Evolutionary conservation across 2,888 invertebrate species (phyloP).

Genomic region (Melanophora roralis): DNA sequence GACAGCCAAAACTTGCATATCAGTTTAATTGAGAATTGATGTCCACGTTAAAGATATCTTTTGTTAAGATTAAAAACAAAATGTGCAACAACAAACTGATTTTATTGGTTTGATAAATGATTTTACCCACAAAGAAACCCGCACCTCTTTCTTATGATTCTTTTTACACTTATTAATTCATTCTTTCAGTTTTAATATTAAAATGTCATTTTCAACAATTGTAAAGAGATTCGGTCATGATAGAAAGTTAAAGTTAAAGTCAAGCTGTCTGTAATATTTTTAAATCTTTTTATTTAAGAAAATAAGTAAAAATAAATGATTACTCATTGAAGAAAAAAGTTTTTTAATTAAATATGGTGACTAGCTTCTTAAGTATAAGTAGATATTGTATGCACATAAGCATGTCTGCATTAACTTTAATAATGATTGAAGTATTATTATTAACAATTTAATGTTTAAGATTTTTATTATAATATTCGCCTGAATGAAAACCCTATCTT

Average conservation of each 20-base stretch:
- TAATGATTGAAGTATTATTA: too few species aligned
- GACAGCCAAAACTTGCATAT: conserved; percentile 50
- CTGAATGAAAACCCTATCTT: too few species aligned
- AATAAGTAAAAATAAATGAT: background rate
- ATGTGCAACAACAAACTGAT: conserved; percentile 13
- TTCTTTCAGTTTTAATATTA: background rate
- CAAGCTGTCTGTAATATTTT: conserved; percentile 41
- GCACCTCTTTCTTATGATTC: conserved; percentile 22
- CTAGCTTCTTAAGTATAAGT: too few species aligned
- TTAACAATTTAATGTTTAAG: too few species aligned
- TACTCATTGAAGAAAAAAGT: background rate
- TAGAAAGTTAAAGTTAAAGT: conserved; percentile 9
- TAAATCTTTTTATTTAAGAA: background rate
- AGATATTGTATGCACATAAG: too few species aligned
- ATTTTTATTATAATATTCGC: too few species aligned
- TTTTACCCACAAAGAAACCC: conserved; percentile 19
- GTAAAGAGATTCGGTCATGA: background rate
- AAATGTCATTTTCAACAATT: background rate
- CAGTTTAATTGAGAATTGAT: conserved; percentile 43
- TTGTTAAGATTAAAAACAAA: conserved; percentile 16
- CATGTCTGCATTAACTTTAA: too few species aligned
- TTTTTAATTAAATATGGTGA: too few species aligned
- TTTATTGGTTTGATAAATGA: background rate
- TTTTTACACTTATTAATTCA: background rate
- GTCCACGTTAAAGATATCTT: conserved; percentile 32